phyloP scores from a whole-genome alignment of 2,797 vertebrate species.

The Momotus momota region DNA sequence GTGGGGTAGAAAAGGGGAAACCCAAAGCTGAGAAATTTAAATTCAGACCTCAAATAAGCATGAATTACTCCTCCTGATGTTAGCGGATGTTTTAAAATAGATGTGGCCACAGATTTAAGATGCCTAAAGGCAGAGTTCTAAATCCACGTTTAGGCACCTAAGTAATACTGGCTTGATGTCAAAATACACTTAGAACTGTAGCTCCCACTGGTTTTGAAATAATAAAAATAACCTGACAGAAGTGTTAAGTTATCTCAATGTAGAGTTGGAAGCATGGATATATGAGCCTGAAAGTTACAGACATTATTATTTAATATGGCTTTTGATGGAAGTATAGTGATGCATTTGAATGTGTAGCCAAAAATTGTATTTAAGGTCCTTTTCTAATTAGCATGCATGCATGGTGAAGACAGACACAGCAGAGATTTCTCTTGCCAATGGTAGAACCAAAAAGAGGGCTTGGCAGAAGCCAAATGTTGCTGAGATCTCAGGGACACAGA shows the following conservation, averaged over 20 bases:
- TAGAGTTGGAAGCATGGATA: background rate
- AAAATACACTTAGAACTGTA: background rate
- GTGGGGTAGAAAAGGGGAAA: constrained; percentile 20
- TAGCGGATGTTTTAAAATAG: constrained; percentile 1
- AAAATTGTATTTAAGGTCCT: background rate
- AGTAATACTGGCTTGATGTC: background rate
- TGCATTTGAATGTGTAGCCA: background rate
- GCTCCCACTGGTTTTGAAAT: background rate
- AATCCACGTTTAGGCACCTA: background rate
- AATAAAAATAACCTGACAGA: background rate
- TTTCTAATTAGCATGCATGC: background rate
- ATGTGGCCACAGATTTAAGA: constrained; percentile 24
- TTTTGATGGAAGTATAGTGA: background rate
- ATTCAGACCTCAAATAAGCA: constrained; percentile 40
- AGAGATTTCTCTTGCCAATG: background rate
- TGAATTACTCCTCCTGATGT: background rate
- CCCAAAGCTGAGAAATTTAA: constrained; percentile 1
- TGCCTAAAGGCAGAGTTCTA: constrained; percentile 9
- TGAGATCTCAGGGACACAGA: background rate
- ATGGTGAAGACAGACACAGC: background rate
- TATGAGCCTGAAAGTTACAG: background rate
- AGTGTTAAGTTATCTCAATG: background rate
- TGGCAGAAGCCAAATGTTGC: background rate
- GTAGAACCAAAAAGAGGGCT: background rate
- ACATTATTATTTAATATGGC: background rate